A percentile compares a stretch with the other conserved stretches of the same genome.
phyloP scores from a whole-genome alignment of 1,140 invertebrate genomes.

The Brachionus plicatilis region DNA sequence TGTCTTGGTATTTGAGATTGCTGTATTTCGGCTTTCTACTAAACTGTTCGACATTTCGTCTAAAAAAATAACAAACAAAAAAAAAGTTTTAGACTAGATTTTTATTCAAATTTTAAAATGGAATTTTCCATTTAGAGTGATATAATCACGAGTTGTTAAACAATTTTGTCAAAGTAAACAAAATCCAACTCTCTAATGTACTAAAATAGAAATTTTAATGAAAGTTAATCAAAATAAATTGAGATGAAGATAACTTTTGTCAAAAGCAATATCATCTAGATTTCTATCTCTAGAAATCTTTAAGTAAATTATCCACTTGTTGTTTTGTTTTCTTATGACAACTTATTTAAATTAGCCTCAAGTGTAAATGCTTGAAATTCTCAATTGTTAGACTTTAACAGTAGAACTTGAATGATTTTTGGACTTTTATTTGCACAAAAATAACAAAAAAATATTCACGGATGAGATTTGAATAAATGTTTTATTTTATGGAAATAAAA shows the following conservation, averaged over 20 bases:
- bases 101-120: background rate
- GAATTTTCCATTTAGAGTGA: background rate
- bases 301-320: background rate
- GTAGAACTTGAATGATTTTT: background rate
- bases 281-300: background rate
- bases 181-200: background rate
- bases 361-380: background rate
- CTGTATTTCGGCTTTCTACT: background rate
- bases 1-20: slow-evolving; percentile 1
- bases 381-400: background rate
- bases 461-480: background rate
- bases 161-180: background rate
- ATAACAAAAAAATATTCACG: background rate
- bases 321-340: background rate
- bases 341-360: slow-evolving; percentile 1
- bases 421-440: background rate
- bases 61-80: background rate
- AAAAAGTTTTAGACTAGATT: background rate
- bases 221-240: background rate
- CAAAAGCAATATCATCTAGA: background rate
- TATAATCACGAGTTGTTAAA: no score
- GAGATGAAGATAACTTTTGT: background rate
- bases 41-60: slow-evolving; percentile 15
- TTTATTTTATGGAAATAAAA: background rate
- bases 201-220: background rate